Conservation (phyloP, 1,140 invertebrate species). For the Fopius arisanus region DNA sequence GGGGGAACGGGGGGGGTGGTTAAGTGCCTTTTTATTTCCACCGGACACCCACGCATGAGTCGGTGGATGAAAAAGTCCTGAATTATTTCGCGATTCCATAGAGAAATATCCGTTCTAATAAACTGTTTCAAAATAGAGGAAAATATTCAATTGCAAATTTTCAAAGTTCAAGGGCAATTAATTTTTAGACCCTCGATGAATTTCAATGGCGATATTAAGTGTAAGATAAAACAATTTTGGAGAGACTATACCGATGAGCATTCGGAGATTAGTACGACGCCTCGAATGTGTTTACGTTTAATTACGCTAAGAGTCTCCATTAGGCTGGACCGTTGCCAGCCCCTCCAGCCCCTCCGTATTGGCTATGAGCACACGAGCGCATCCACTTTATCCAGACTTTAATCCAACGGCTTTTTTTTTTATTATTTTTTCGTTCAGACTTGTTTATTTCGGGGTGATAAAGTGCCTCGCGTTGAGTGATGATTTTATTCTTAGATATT, state of each 20-base stretch:
- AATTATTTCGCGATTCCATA: background rate
- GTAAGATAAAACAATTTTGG: background rate
- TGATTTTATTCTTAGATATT: too few species aligned
- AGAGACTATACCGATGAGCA: constrained; percentile 49
- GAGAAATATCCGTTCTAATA: too few species aligned
- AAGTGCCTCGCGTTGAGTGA: too few species aligned
- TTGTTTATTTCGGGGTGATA: background rate
- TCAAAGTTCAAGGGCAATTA: too few species aligned
- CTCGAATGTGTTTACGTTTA: constrained; percentile 66
- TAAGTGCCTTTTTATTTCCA: constrained; percentile 41
- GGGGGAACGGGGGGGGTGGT: constrained; percentile 41
- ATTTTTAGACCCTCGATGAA: background rate
- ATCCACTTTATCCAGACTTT: constrained; percentile 44
- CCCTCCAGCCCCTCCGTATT: background rate
- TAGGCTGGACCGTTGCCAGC: constrained; percentile 65
- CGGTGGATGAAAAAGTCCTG: background rate
- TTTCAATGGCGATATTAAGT: background rate
- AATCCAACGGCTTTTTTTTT: background rate
- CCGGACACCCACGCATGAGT: constrained; percentile 32
- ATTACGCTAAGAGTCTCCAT: constrained; percentile 66
- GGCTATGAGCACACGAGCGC: constrained; percentile 31
- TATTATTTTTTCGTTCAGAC: too few species aligned
- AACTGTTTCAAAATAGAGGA: too few species aligned
- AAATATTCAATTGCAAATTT: too few species aligned
- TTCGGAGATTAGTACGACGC: constrained; percentile 62